These are phyloP conservation scores for Protobothrops flavoviridis DNA, from an alignment of 2,113 vertebrate species.

Conservation along the genomic window DNA sequence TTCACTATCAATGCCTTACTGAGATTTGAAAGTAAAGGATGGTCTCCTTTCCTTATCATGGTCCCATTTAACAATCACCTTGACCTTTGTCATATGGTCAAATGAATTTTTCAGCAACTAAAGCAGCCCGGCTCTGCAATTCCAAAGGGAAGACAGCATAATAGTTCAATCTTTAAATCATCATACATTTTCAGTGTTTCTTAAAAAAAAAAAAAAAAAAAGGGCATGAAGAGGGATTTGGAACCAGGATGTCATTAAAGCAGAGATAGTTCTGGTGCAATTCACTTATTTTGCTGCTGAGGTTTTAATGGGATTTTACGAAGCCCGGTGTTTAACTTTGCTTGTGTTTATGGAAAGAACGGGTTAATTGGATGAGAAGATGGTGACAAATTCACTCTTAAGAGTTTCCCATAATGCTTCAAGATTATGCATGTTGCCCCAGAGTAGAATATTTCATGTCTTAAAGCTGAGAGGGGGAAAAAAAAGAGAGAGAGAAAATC, in stretches of 20 bases:
- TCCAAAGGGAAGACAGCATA: not conserved
- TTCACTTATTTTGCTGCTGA: slow-evolving; percentile 21
- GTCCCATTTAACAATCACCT: not conserved
- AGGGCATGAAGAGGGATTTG: not conserved
- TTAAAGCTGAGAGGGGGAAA: slow-evolving; percentile 16
- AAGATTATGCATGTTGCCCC: not conserved
- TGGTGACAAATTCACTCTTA: slow-evolving; percentile 19
- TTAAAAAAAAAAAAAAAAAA: not conserved
- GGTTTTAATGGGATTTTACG: slow-evolving; percentile 6
- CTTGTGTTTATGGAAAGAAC: slow-evolving; percentile 3
- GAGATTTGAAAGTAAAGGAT: not conserved
- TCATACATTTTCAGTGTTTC: not conserved
- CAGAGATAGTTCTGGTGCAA: not conserved
- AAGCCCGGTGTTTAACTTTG: not conserved
- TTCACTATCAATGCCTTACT: not conserved
- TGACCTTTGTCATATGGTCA: not conserved
- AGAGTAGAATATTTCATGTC: slow-evolving; percentile 27
- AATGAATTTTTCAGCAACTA: not conserved
- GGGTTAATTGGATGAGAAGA: not conserved
- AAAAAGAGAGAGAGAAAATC: slow-evolving; percentile 42
- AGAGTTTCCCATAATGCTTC: slow-evolving; percentile 4
- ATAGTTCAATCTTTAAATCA: not conserved
- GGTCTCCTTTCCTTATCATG: not conserved
- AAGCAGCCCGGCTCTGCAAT: not conserved
- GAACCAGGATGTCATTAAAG: not conserved